Evolutionary conservation across 2,797 vertebrate species (phyloP), one percentile per base, ranked within the genome.

Genomic region (Hylomyscus alleni): DNA sequence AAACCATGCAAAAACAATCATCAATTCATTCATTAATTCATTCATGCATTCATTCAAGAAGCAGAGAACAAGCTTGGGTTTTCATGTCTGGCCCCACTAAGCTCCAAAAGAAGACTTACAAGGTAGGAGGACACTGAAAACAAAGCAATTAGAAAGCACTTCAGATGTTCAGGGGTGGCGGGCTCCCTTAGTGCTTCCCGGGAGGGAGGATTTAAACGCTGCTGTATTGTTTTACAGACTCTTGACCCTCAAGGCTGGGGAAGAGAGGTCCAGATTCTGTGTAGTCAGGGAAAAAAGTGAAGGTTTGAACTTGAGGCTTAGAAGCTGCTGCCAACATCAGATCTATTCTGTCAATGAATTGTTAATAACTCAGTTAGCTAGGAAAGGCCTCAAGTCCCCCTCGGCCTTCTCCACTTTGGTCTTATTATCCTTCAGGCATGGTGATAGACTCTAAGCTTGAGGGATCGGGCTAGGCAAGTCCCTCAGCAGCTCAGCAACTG

Each of bases 141-240:
- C 29, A 6, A 89, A 77, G 88, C 75, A 72, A 88, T 84, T 40
- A 78, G 89, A 54, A 13, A 47, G 65, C 72, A 84, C 76, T 88
- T 93, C 89, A 78, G 80, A 65, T 75, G 62, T 89, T 34, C 50
- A 90, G 93, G 83, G 34, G 37, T 58, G 89, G 60, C 80, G 78
- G 3, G 54, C 29, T 62, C 34, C 40, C 94, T 80, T 31, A 37
- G 58, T 47, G 50, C 50, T 83, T 88, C 81, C 81, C n/a, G 37
- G 14, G 65, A 62, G 37, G 14, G 65, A 62, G 69, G 81, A 58
- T 73, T 91, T 82, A 94, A 93, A 92, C 91, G 82, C 90, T 67
- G 40, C 75, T 76, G 50, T 62, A 67, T 22, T 92, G 88, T 83
- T 95, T 88, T 94, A 85, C 14, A 90, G 92, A 88, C 12, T 13